Base-by-base conservation (phyloP, 2,888 invertebrate genomes). In the Rotaria socialis region DNA sequence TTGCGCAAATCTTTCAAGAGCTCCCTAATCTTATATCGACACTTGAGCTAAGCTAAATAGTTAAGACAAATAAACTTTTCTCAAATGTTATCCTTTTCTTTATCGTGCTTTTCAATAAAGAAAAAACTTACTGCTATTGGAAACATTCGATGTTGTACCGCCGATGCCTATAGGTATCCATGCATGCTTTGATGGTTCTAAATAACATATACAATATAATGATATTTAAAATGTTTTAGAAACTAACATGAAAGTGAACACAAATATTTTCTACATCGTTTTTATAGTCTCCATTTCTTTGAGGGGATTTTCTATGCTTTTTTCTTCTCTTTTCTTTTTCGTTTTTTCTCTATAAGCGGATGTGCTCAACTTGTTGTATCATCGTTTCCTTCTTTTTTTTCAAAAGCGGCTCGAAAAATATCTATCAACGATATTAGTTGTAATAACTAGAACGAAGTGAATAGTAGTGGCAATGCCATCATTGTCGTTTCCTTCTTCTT, bases 11-110 rank as follows among this genome's bases (percentile, higher is more conserved):
- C 58, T 27, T 60, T 60, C 58, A 60, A 60, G 58, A 60, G 58
- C 27, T 60, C 41, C 74, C 43, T 43, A 74, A 35, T 41, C 74
- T 74, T 74, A 22, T 41, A 74, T 74, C 35, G 43, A 74, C 74
- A 74, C 35, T 41, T 74, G 74, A 74, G 41, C 35, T 41, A 74
- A 74, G 41, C 41, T 41, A 74, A 41, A 74, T 22, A 74, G 41
- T 41, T 10, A 74, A 43, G 43, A 74, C 16, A 43, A 74, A 74
- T 41, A 74, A 41, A 41, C 35, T 35, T 19, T 74, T 74, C 7
- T 22, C n/a, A 35, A 74, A 74, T 74, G 41, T 74, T 74, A 74
- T 74, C 74, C 41, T 74, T 74, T 74, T 74, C 41, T 74, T 74
- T 7, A 43, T 41, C 41, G 22, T 74, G 74, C 10, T n/a, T 43